These are phyloP conservation scores for Sebastes cheni DNA, from an alignment of 2,797 vertebrate genomes.

Conservation along the genomic window DNA sequence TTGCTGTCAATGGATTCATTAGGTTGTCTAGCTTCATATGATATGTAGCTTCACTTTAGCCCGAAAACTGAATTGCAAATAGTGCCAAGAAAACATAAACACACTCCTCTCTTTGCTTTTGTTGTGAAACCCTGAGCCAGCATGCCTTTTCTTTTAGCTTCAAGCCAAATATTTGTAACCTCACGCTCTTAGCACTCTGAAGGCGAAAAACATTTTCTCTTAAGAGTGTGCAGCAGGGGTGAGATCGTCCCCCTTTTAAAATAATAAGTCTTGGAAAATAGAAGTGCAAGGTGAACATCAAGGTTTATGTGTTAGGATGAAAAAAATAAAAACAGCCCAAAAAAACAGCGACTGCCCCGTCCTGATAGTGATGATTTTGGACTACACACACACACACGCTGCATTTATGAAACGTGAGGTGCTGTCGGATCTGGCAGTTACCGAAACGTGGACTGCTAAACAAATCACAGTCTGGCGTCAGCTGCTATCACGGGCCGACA, in stretches of 20 bases:
- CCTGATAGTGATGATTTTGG: conserved; percentile 30
- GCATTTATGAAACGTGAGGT: conserved; percentile 24
- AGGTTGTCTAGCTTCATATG: no score
- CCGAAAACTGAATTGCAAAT: no score
- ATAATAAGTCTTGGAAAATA: conserved; percentile 13
- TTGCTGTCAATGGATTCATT: no score
- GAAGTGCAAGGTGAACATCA: neutral
- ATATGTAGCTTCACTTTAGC: no score
- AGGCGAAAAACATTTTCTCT: conserved; percentile 1
- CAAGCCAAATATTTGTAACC: conserved; percentile 29
- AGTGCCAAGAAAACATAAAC: neutral
- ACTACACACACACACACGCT: neutral
- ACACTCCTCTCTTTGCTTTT: conserved; percentile 4
- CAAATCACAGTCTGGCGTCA: conserved; percentile 63
- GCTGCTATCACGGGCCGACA: conserved; percentile 63
- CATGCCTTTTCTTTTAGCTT: neutral
- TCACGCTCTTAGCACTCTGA: conserved; percentile 1
- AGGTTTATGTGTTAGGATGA: conserved; percentile 13
- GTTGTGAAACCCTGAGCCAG: conserved; percentile 2
- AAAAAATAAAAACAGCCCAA: conserved; percentile 27
- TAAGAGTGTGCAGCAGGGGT: neutral
- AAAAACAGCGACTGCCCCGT: conserved; percentile 17
- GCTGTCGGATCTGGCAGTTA: conserved; percentile 48
- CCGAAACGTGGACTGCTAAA: conserved; percentile 22
- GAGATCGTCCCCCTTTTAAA: neutral